phyloP scores from a whole-genome alignment of 2,113 vertebrate genomes.

The Pardalotus punctatus region DNA sequence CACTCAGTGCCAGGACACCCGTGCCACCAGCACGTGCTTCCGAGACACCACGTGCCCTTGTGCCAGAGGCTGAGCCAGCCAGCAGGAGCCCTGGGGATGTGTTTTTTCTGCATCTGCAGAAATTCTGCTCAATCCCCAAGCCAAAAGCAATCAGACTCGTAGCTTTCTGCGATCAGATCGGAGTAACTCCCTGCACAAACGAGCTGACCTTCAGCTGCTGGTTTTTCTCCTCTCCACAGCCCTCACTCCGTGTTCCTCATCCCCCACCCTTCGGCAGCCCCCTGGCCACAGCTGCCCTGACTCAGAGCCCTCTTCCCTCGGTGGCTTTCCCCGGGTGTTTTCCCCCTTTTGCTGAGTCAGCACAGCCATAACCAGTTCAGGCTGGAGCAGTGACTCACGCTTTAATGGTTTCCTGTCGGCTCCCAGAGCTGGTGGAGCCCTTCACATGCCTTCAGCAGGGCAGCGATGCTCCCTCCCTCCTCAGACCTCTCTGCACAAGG shows the following conservation, averaged over 20 bases:
- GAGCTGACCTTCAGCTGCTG: background rate
- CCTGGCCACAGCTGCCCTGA: background rate
- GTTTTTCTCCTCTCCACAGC: background rate
- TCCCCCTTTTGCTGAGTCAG: conserved; percentile 66
- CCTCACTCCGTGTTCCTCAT: background rate
- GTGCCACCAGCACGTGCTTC: background rate
- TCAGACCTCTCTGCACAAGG: background rate
- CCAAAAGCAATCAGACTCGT: background rate
- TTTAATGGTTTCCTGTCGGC: conserved; percentile 45
- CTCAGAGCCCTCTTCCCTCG: background rate
- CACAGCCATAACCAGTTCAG: conserved; percentile 27
- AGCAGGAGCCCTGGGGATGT: accelerated
- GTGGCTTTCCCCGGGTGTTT: background rate
- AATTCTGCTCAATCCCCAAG: background rate
- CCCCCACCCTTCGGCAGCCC: accelerated
- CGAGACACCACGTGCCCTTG: background rate
- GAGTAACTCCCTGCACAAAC: background rate
- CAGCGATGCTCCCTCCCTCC: background rate
- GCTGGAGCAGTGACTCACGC: conserved; percentile 59
- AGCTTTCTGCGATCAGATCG: background rate
- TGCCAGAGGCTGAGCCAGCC: background rate
- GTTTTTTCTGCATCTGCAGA: background rate
- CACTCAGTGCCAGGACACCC: background rate
- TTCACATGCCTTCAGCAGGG: background rate
- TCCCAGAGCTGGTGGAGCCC: background rate